Evolutionary conservation across 2,888 invertebrate species (phyloP).

Genomic region (Orgyia antiqua): DNA sequence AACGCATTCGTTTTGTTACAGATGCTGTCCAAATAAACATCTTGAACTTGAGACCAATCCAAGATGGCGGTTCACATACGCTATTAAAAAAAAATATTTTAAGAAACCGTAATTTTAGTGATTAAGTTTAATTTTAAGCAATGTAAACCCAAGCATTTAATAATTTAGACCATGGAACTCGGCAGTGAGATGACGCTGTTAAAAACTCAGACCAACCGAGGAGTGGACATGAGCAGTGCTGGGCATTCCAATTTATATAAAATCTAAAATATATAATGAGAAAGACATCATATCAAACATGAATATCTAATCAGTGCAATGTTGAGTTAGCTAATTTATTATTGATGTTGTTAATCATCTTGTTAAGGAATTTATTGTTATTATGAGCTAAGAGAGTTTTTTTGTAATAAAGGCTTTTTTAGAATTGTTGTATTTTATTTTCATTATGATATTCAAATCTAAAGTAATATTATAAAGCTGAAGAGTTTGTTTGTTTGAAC

Average conservation of each 20-base stretch:
- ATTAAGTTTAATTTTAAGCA: constrained; percentile 56
- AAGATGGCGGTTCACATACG: constrained; percentile 47
- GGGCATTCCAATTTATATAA: constrained; percentile 67
- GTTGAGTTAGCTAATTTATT: constrained; percentile 33
- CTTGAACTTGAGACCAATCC: constrained; percentile 52
- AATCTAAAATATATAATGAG: constrained; percentile 44
- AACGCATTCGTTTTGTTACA: constrained; percentile 41
- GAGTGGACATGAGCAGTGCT: constrained; percentile 40
- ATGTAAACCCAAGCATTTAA: constrained; percentile 68
- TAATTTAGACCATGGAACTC: constrained; percentile 31
- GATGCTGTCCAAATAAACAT: constrained; percentile 44
- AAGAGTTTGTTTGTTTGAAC: no score
- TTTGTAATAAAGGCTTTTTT: constrained; percentile 62
- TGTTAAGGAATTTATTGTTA: constrained; percentile 50
- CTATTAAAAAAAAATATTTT: constrained; percentile 46
- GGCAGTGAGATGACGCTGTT: constrained; percentile 11
- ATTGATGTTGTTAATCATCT: constrained; percentile 41
- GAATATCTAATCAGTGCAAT: constrained; percentile 32
- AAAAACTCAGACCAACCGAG: constrained; percentile 17
- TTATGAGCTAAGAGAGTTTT: constrained; percentile 58
- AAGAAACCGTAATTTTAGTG: constrained; percentile 72
- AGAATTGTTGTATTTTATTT: constrained; percentile 25
- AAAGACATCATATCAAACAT: constrained; percentile 52
- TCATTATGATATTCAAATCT: no score
- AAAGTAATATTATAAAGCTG: no score